Conservation (phyloP, 1,140 invertebrate genomes). For the Hestina assimilis region DNA sequence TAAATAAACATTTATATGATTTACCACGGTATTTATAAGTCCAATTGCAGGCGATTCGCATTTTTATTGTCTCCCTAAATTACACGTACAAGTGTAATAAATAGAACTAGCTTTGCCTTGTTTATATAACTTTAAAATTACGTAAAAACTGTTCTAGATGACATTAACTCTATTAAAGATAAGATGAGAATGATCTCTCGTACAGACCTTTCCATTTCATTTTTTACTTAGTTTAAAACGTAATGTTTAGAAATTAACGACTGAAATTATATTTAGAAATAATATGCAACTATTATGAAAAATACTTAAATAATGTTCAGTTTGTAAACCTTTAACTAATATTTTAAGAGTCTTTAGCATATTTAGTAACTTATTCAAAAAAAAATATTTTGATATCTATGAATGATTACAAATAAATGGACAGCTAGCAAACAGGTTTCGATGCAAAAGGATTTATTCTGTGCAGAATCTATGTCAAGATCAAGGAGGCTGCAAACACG, state of each 20-base stretch:
- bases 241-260: background rate
- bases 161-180: conserved; percentile 30
- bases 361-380: no score
- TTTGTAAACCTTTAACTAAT: no score
- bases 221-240: no score
- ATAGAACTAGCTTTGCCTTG: conserved; percentile 3
- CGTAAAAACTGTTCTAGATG: conserved; percentile 22
- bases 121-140: conserved; percentile 22
- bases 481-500: conserved; percentile 56
- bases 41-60: conserved; percentile 13
- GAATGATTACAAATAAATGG: conserved; percentile 37
- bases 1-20: conserved; percentile 41
- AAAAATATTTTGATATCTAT: conserved; percentile 1
- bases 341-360: background rate
- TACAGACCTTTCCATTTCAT: conserved; percentile 31
- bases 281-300: background rate
- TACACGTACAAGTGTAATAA: background rate
- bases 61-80: conserved; percentile 9
- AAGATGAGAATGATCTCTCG: conserved; percentile 31
- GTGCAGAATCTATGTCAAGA: conserved; percentile 63
- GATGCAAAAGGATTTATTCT: conserved; percentile 54
- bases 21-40: conserved; percentile 20
- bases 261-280: background rate
- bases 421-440: conserved; percentile 53
- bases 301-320: background rate